Percentiles rank a stretch among this genome's conserved stretches.
Conservation (phyloP, 2,113 vertebrate species). For the Ceratotherium simum region DNA sequence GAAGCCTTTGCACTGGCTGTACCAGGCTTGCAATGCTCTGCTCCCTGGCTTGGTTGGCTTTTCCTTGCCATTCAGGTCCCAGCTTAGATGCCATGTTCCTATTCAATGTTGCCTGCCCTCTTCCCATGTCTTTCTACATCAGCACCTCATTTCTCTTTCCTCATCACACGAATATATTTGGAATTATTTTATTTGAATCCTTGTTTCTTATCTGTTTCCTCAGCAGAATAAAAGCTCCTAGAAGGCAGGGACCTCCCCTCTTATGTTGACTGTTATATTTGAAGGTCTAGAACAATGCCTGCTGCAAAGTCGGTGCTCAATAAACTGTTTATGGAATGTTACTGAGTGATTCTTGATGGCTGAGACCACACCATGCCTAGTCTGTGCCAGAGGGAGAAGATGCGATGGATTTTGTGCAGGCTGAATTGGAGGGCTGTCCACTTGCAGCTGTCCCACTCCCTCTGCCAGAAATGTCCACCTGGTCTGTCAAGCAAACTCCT, state of each 20-base stretch:
- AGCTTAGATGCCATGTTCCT: not conserved
- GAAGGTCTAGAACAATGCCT: not conserved
- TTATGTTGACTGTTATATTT: not conserved
- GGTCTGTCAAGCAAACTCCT: not conserved
- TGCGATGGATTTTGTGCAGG: not conserved
- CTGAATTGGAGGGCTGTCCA: not conserved
- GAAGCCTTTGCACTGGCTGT: not conserved
- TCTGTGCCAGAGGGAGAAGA: not conserved
- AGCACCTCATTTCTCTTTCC: not conserved
- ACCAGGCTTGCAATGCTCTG: not conserved
- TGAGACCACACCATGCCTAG: not conserved
- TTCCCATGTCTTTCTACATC: not conserved
- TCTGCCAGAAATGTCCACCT: not conserved
- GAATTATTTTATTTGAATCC: not conserved
- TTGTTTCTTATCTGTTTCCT: not conserved
- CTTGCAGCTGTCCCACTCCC: not conserved
- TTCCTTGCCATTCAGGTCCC: not conserved
- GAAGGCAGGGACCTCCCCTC: not conserved
- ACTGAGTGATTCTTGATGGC: not conserved
- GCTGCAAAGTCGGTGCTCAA: not conserved
- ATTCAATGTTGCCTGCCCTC: too few relatives aligned
- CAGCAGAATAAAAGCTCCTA: not conserved
- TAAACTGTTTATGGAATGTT: not conserved
- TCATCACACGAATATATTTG: not conserved
- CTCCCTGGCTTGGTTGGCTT: not conserved